Evolutionary conservation across 1,140 invertebrate species (phyloP), one percentile per base, ranked within the genome.

Genomic region (Leptinotarsa lineolata): DNA sequence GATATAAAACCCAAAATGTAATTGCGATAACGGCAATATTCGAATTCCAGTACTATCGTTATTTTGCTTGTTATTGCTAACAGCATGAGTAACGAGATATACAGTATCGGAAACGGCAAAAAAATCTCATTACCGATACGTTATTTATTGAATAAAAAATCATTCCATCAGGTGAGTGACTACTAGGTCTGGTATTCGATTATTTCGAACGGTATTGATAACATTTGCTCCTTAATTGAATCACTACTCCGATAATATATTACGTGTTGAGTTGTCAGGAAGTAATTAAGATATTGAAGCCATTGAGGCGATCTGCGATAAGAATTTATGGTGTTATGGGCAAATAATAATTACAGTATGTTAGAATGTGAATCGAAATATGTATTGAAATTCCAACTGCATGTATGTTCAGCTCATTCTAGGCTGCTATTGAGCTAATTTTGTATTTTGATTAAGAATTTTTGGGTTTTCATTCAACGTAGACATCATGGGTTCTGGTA

Each of bases 11-110:
- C n/a, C 16, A 2, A 54, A 54, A n/a, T 54, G 16, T 16, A 54
- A n/a, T 54, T 39, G 30, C 30, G 48, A 54, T 54, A 54, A 54
- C n/a, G 48, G 16, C 3, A 16, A 54, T 54, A 54, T 54, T n/a
- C 13, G 48, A 54, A n/a, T 54, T 54, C 16, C 16, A n/a, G 4
- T n/a, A 54, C 48, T 54, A 54, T 54, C 48, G 15, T 54, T 54
- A 54, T 54, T 54, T 54, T 13, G 48, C 48, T 54, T 54, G 48
- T 54, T 54, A 54, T 54, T 54, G 48, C 48, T 18, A 54, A 54
- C n/a, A 54, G 48, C 48, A 54, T 54, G 48, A 54, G 16, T 54
- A 54, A 54, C 48, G 48, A 54, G 48, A 54, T 54, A 54, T 54
- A 39, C 48, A 13, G 48, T n/a, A 54, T 54, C 48, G 48, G 48